Percentiles rank a stretch among this genome's conserved stretches.
Conservation (phyloP, 2,888 invertebrate genomes). For the Epinotia brunnichana region DNA sequence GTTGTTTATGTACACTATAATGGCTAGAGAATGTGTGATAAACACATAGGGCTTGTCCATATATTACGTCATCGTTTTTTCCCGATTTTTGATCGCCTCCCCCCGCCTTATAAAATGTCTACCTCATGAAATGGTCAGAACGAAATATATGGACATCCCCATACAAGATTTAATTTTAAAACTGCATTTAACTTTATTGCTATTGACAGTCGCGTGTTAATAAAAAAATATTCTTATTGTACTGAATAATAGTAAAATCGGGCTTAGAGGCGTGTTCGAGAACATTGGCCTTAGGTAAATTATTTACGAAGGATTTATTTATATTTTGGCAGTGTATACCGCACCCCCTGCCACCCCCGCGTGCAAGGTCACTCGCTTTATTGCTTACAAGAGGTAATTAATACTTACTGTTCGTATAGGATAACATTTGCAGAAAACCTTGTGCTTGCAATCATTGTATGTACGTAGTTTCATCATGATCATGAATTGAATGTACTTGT, state of each 20-base stretch:
- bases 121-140: no score
- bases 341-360: slow-evolving; percentile 16
- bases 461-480: slow-evolving; percentile 7
- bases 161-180: slow-evolving; percentile 13
- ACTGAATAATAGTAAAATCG: slow-evolving; percentile 25
- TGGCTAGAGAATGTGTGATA: slow-evolving; percentile 30
- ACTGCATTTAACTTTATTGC: slow-evolving; percentile 28
- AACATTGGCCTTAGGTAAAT: background rate
- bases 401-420: slow-evolving; percentile 32
- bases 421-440: slow-evolving; percentile 17
- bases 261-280: slow-evolving; percentile 2
- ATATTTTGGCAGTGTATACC: slow-evolving; percentile 30
- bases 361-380: slow-evolving; percentile 27
- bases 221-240: slow-evolving; percentile 34
- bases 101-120: no score
- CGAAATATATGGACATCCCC: no score
- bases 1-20: slow-evolving; percentile 34
- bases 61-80: no score
- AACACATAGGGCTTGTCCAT: no score
- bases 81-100: no score
- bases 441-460: slow-evolving; percentile 31
- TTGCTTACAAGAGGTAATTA: slow-evolving; percentile 40
- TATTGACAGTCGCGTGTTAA: slow-evolving; percentile 23
- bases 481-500: slow-evolving; percentile 24
- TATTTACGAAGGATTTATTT: background rate